Conservation (phyloP, 2,888 invertebrate genomes). For the Drosophila anceps region DNA sequence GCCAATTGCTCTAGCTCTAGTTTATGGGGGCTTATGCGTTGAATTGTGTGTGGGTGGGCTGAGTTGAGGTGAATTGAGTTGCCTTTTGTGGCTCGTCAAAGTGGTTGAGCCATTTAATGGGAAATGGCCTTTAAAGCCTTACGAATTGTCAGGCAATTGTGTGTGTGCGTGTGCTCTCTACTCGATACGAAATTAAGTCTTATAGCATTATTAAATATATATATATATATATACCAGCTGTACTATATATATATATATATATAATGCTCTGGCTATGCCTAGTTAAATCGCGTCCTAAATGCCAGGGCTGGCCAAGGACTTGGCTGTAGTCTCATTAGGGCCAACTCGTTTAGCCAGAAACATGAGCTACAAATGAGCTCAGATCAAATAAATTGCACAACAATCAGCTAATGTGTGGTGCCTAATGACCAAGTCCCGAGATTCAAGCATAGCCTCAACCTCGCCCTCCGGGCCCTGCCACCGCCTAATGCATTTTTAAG, state of each 20-base stretch:
- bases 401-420: constrained; percentile 78
- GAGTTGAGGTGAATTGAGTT: constrained; percentile 17
- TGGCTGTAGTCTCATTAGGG: constrained; percentile 60
- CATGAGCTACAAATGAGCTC: constrained; percentile 62
- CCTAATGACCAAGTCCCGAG: constrained; percentile 63
- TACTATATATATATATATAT: constrained; percentile 1
- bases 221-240: constrained; percentile 17
- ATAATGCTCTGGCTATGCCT: not conserved
- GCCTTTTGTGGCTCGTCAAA: constrained; percentile 49
- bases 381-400: constrained; percentile 74
- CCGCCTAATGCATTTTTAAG: constrained; percentile 68
- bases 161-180: constrained; percentile 13
- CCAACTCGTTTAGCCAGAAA: constrained; percentile 33
- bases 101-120: constrained; percentile 44
- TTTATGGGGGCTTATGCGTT: constrained; percentile 22
- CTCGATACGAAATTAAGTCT: constrained; percentile 11
- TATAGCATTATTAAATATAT: constrained; percentile 51
- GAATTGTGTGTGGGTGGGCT: constrained; percentile 20
- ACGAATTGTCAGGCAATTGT: constrained; percentile 56
- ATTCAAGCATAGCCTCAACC: not conserved
- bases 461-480: not conserved
- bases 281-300: constrained; percentile 10
- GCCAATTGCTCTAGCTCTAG: constrained; percentile 33
- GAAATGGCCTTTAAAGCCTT: constrained; percentile 57
- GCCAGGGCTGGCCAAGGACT: constrained; percentile 33